Evolutionary conservation across 2,888 invertebrate species (phyloP), one percentile per base, ranked within the genome.

Genomic region (Phoenoteleia sp.): DNA sequence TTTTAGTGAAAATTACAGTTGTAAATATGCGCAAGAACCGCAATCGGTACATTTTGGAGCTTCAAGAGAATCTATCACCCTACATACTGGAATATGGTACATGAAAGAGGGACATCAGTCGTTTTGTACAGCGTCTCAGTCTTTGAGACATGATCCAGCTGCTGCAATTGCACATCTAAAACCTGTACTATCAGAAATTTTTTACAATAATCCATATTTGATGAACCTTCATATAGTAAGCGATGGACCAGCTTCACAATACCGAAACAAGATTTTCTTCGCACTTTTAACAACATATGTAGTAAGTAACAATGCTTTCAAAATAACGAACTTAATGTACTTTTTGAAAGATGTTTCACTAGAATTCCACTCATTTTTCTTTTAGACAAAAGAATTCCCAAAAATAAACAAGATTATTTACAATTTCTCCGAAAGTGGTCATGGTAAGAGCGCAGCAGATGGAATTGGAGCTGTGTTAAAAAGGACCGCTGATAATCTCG

Each of bases 81-180:
- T 84, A 11, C 84, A 80, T 15, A 84, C 83, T 56, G 69, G 76
- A n/a, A 45, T 76, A 11, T 69, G 66, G 15, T 84, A 75, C 21
- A n/a, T 29, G 3, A 29, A 72, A 47, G 54, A 36, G 0, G 7
- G 0, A 4, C 66, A 64, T 27, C 56, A 66, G 39, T 67, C 66
- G 6, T 81, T 84, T 76, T 71, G 76, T 25, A 76, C 76, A 15
- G 23, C 36, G 6, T 84, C 80, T 36, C 11, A 66, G 15, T 54
- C 62, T 11, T 21, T 84, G 11, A 36, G 72, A 36, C 84, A 84
- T 36, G 76, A 84, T 54, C 33, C 79, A 19, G 47, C 66, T 6
- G 75, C 72, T 47, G 29, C 75, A 29, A 60, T 84, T 39, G 69
- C 75, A 7, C 84, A 84, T 23, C 33, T 84, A 13, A 27, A 25